Percentiles rank a stretch among this genome's conserved stretches.
These are phyloP conservation scores for Amphiura filiformis DNA, from an alignment of 35 echinoderm and acorn worm genomes.

Conservation along the genomic window DNA sequence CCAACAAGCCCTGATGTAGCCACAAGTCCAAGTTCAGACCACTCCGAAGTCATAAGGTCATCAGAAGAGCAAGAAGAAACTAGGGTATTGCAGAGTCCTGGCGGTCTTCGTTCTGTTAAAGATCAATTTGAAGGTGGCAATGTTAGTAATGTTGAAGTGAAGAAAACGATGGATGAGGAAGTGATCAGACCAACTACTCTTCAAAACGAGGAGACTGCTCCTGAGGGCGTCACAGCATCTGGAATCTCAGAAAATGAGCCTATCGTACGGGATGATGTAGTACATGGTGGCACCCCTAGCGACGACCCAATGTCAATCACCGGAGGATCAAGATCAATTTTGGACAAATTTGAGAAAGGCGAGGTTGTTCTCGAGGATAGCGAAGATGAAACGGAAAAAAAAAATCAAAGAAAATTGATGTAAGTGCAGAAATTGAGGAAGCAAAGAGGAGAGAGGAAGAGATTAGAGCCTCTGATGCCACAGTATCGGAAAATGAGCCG, in stretches of 20 bases:
- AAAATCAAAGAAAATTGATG: conserved; percentile 33
- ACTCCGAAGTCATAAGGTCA: not conserved
- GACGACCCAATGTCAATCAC: conserved; percentile 53
- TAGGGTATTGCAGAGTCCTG: not conserved
- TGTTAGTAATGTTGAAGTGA: conserved; percentile 51
- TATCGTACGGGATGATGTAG: conserved; percentile 47
- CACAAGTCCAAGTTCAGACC: not conserved
- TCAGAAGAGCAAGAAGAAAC: not conserved
- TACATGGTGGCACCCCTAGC: conserved; percentile 25
- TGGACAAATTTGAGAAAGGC: conserved; percentile 67
- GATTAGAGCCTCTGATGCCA: conserved; percentile 7
- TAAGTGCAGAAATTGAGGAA: conserved; percentile 41
- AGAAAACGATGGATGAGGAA: conserved; percentile 44
- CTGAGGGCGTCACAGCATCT: not conserved
- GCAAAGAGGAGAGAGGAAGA: conserved; percentile 38
- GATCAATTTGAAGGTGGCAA: conserved; percentile 59
- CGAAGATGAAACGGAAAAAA: conserved; percentile 18
- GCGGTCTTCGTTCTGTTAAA: conserved; percentile 43
- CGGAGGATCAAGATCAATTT: conserved; percentile 62
- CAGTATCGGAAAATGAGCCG: conserved; percentile 36
- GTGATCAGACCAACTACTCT: not conserved
- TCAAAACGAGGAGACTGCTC: not conserved
- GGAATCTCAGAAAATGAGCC: conserved; percentile 72
- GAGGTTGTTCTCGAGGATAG: not conserved
- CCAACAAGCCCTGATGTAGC: not conserved